Conservation (phyloP, 2,797 vertebrate genomes). For the Melanitta fusca region DNA sequence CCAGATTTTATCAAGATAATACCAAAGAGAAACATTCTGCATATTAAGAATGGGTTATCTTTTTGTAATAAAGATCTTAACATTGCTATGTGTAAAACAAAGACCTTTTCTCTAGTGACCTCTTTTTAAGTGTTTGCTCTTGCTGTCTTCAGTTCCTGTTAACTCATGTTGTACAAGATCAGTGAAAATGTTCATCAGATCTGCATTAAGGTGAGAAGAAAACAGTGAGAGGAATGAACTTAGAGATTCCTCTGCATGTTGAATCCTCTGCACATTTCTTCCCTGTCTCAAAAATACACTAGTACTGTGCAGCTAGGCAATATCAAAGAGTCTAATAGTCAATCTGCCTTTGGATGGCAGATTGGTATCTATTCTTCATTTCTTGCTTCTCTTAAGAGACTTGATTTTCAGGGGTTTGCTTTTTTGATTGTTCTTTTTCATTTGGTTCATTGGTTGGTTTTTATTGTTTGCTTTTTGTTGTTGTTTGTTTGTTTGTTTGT, state of each 20-base stretch:
- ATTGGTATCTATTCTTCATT: neutral
- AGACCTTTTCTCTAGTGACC: conserved; percentile 10
- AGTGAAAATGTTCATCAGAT: neutral
- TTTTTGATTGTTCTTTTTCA: neutral
- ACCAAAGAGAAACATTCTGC: conserved; percentile 23
- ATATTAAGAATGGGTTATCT: conserved; percentile 8
- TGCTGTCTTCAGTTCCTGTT: conserved; percentile 3
- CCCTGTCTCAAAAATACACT: neutral
- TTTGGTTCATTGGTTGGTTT: too few relatives aligned
- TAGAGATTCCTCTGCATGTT: neutral
- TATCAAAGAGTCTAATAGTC: neutral
- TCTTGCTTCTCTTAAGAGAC: neutral
- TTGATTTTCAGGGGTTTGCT: neutral
- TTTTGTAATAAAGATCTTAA: conserved; percentile 42
- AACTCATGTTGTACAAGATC: neutral
- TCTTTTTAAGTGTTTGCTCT: conserved; percentile 17
- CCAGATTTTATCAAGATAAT: conserved; percentile 56
- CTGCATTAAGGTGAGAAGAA: neutral
- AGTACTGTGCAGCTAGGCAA: rapidly evolving
- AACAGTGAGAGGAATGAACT: neutral
- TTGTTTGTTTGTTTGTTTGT: too few relatives aligned
- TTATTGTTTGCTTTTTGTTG: too few relatives aligned
- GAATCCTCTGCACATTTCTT: neutral
- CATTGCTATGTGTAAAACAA: neutral
- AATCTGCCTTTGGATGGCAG: neutral